Conservation (phyloP, 2,888 invertebrate genomes). For the Seira ritae region DNA sequence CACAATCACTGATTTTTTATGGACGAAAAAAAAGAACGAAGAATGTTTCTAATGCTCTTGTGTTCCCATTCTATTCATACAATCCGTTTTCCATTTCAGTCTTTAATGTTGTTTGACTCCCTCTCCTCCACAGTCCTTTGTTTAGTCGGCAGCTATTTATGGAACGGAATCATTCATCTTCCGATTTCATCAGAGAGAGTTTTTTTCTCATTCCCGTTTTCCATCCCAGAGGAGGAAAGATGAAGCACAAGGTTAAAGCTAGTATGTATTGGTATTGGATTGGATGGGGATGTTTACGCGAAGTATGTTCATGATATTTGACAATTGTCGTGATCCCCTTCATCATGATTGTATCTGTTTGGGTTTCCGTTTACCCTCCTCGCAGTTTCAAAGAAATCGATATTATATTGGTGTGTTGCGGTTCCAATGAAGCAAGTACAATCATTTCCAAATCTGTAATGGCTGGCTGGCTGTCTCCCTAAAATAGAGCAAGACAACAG, state of each 20-base stretch:
- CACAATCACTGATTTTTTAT: not conserved
- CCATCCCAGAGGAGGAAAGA: slow-evolving; percentile 23
- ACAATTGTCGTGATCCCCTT: slow-evolving; percentile 1
- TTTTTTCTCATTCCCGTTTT: slow-evolving; percentile 34
- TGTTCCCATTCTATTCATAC: not conserved
- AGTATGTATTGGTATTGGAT: not conserved
- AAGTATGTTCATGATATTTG: not conserved
- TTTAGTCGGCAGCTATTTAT: slow-evolving; percentile 54
- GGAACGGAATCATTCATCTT: slow-evolving; percentile 71
- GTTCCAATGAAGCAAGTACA: slow-evolving; percentile 1
- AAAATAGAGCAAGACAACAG: not conserved
- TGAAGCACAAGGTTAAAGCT: slow-evolving; percentile 37
- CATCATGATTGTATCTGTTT: not conserved
- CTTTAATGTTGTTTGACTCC: slow-evolving; percentile 36
- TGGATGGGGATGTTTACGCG: not conserved
- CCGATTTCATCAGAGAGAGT: slow-evolving; percentile 65
- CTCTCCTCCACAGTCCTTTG: slow-evolving; percentile 40
- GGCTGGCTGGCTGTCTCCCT: not conserved
- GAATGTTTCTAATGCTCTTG: slow-evolving; percentile 8
- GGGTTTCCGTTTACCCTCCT: not conserved
- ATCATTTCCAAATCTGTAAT: not conserved
- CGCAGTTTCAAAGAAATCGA: not conserved
- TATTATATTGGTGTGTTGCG: slow-evolving; percentile 5
- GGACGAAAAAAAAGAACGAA: not conserved
- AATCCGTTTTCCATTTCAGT: not conserved